Conservation (phyloP, 2,113 vertebrate genomes). For the Catharus minimus region DNA sequence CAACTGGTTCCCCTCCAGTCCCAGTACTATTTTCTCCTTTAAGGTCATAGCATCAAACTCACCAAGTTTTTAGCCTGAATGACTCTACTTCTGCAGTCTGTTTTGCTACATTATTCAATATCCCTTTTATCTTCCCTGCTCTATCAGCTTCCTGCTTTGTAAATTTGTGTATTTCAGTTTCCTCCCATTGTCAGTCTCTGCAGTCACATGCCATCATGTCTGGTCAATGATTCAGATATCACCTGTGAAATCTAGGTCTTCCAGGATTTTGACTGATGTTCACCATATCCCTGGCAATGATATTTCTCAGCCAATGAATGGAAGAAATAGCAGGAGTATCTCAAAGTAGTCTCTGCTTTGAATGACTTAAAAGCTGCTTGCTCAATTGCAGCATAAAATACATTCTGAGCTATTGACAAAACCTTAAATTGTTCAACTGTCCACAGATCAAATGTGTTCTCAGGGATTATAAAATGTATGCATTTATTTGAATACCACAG, state of each 20-base stretch:
- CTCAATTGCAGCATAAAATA: background rate
- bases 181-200: background rate
- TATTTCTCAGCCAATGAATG: background rate
- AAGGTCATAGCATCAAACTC: background rate
- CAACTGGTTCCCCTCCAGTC: background rate
- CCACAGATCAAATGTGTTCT: background rate
- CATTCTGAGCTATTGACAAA: background rate
- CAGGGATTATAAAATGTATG: background rate
- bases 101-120: background rate
- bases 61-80: background rate
- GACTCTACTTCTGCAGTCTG: background rate
- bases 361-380: background rate
- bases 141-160: conserved; percentile 5
- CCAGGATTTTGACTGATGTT: background rate
- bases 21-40: background rate
- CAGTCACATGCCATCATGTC: background rate
- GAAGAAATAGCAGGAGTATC: background rate
- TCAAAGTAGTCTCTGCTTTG: background rate
- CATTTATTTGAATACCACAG: background rate
- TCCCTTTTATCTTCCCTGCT: background rate
- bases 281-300: background rate
- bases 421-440: background rate
- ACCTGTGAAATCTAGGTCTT: background rate
- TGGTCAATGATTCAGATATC: background rate
- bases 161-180: background rate